Base-by-base conservation (phyloP, 1,140 invertebrate genomes). In the Pentalonia nigronervosa region DNA sequence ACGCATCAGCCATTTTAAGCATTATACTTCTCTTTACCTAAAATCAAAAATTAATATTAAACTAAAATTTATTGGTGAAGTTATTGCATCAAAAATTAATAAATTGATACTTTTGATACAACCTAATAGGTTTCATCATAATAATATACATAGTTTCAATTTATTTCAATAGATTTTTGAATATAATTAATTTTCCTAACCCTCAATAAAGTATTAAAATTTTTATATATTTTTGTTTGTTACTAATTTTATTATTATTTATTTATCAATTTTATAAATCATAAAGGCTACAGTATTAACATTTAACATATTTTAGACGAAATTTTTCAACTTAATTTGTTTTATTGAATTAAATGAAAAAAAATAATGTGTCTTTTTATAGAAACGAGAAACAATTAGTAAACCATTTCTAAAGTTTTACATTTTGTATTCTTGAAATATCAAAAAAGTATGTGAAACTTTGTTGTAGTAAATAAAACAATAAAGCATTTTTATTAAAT, bases 11-110 rank as follows among this genome's bases (percentile, higher is more conserved):
- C 98, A 98, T 98, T 95, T 98, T 98, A 88, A 98, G 95, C 98
- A 98, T 98, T 94, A 98, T 98, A 94, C 97, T 98, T n/a, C 98
- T 96, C 95, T 98, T 98, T 83, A 98, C 98, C 98, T 98, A 95
- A 4, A 96, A 89, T 4, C 20, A 34, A 91, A 83, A 47, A 50
- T 53, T 25, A 84, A 84, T 84, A 6, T 45, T n/a, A 45, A 84
- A 84, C 21, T 45, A 1, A 53, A 53, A 76, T 30, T 76, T 67
- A 30, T 30, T 11, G 4, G 60, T 83, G 41, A 36, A 23, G 20
- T 25, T 84, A 41, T 45, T 45, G 45, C 45, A 36, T 41, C 3
- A 23, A 84, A 11, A 14, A 25, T 9, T 14, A 47, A 48, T 25
- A 87, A 23, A 83, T 23, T 23, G 8, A 36, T 83, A 36, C 1